Base-by-base conservation (phyloP, 1,140 invertebrate species). In the Hetaerina americana region DNA sequence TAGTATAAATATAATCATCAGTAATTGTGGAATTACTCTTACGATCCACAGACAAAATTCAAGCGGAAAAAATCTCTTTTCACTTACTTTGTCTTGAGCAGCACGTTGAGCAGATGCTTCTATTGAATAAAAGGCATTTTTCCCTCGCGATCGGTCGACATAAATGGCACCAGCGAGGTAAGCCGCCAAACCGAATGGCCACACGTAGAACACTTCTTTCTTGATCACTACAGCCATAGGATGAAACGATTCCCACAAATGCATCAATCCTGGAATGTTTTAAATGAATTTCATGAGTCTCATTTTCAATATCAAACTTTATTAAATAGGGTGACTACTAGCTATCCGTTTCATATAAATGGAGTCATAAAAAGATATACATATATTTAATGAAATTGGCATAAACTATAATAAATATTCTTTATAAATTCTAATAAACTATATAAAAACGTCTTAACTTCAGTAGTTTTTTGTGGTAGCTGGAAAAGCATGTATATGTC, bases 131-230 rank as follows among this genome's bases (percentile, higher is more conserved):
- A 79, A 73, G 10, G 85, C 84, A 74, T 81, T 80, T 66, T 79
- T 80, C 29, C 79, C 79, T 69, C 81, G 80, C 5, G 79, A 76
- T 66, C 86, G 75, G 75, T 88, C 83, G 69, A 88, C 85, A 78
- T 87, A 88, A 24, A 88, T 78, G 25, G 84, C 80, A 5, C 86
- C 87, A 73, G 80, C 83, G 26, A 89, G 76, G 81, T 83, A 86
- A 26, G 85, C 82, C 15, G 82, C 82, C 10, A 86, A 75, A 5
- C 87, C 87, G 79, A 88, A 87, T 2, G 86, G 83, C 66, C 84
- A 82, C 10, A 82, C 79, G 75, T 84, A 88, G n/a, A 84, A 76
- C 12, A 89, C 73, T 73, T 85, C 85, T 73, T 84, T 85, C 77
- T 88, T 88, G 3, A 85, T 82, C 5, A 88, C 81, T 27, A 82